Base-by-base conservation (phyloP, 2,797 vertebrate species). In the Microhierax caerulescens region DNA sequence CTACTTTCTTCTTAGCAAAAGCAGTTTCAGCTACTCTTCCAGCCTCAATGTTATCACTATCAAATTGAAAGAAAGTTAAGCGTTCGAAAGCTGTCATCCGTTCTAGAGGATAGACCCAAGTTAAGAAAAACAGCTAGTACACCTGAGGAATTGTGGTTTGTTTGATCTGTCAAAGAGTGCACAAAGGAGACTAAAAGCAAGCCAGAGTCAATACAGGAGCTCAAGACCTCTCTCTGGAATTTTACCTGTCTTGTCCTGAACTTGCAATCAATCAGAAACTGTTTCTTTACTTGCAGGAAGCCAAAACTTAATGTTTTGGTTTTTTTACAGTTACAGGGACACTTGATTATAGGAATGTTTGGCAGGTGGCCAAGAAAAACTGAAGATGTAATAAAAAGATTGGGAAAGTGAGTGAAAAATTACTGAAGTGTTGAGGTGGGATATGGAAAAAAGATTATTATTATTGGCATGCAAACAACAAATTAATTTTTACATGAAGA, bases 151-250 rank as follows among this genome's bases (percentile, higher is more conserved):
- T 1, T 78, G 61, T 8, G 48, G 37, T 57, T 77, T 80, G 28
- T 93, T 92, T 96, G 72, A 90, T 95, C 69, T 97, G 80, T 81
- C 53, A 60, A 75, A 85, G 32, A 64, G 45, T 84, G 47, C 53
- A 78, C 30, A 11, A 11, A 84, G 32, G 60, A 47, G 22, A 61
- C 45, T 61, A 60, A 93, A 84, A 89, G 36, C 68, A 63, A 88
- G 19, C 7, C 50, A 75, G 32, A 81, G 50, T 78, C 11, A 0
- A 68, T 78, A 78, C 10, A 45, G 36, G 41, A 90, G 37, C 80
- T 78, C 60, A 88, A 53, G 80, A 84, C 45, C 23, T 92, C 57
- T 94, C 65, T 86, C 77, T 87, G 67, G 86, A 85, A 92, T 92
- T 91, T 86, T 65, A 41, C 30, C 23, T 45, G n/a, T 37, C 57